Base-by-base conservation (phyloP, 1,140 invertebrate genomes). In the Cylas formicarius region DNA sequence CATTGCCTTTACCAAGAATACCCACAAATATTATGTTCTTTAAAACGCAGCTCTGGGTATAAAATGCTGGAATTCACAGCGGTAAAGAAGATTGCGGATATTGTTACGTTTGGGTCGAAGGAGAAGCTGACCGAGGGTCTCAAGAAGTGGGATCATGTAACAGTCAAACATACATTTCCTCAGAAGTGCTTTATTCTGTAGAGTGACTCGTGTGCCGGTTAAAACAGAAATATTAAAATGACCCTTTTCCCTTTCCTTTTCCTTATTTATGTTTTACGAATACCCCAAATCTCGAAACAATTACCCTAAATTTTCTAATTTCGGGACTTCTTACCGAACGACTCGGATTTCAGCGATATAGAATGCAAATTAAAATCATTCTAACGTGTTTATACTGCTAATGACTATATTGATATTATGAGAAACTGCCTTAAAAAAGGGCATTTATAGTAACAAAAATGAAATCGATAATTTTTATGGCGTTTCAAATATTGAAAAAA, bases 21-120 rank as follows among this genome's bases (percentile, higher is more conserved):
- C 35, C 44, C 16, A 46, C 44, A 29, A 39, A 32, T 24, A 26
- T 26, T 9, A 33, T 42, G 9, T 48, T 48, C 24, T 48, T 42
- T 34, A 48, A 48, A 35, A 21, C 26, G n/a, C 45, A 42, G 37
- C 38, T 48, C 10, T 48, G 45, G 38, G 5, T 48, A 16, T 48
- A 48, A 22, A 48, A 46, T 27, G 7, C 22, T 13, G 44, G 36
- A 13, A 46, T 46, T 11, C 44, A 46, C 41, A 40, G 26, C 13
- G 37, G 18, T 9, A 48, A 48, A 29, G 19, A 38, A 18, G 32
- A 38, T 33, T 20, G 24, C 14, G 31, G 41, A 3, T 19, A 42
- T 11, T 32, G 26, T 11, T 42, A 42, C 14, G 6, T 45, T 18
- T 45, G 43, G 43, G 13, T 28, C 19, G 43, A 38, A 45, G 43